Evolutionary conservation across 2,888 invertebrate species (phyloP), one percentile per base, ranked within the genome.

Genomic region (Criorhina ranunculi): DNA sequence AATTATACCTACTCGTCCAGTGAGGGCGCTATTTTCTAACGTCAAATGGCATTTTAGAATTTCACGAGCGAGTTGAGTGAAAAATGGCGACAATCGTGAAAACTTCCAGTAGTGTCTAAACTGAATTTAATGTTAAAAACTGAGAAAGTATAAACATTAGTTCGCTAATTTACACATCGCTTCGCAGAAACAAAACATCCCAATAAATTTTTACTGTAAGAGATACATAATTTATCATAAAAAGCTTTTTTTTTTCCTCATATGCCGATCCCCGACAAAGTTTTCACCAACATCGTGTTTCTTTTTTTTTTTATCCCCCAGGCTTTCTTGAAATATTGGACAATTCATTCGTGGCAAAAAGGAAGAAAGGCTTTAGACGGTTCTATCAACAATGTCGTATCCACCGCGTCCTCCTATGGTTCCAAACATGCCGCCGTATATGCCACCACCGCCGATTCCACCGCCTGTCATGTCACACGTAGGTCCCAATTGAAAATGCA

Each of bases 371-470:
- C 35, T 42, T 31, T 33, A 42, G 5, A 17, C 29, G 53, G 9
- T 40, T 17, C 51, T 29, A 66, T 66, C 37, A 40, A n/a, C 12
- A 12, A 98, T 98, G 98, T 98, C 98, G 87, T 98, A 95, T 92
- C 98, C 97, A 87, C 96, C 97, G 88, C 94, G 97, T 89, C 96
- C 96, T 57, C 95, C 96, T 17, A 95, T 97, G 92, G 94, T 94
- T 89, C 95, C 95, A 85, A 95, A 95, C 49, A 94, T 96, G 93
- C 95, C 95, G 73, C 95, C 95, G 62, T 95, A 94, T 60, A 95
- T 96, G 91, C 94, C 95, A 87, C 95, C 96, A 59, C 94, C 95
- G 69, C 94, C 95, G 42, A 94, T 96, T 89, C 95, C 96, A 88
- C 94, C 94, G 80, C 93, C 95, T 85, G 93, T 94, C 60, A 95